Percentiles rank a stretch among this genome's conserved stretches.
Conservation (phyloP, 1,140 invertebrate species). For the Calycopis cecrops region DNA sequence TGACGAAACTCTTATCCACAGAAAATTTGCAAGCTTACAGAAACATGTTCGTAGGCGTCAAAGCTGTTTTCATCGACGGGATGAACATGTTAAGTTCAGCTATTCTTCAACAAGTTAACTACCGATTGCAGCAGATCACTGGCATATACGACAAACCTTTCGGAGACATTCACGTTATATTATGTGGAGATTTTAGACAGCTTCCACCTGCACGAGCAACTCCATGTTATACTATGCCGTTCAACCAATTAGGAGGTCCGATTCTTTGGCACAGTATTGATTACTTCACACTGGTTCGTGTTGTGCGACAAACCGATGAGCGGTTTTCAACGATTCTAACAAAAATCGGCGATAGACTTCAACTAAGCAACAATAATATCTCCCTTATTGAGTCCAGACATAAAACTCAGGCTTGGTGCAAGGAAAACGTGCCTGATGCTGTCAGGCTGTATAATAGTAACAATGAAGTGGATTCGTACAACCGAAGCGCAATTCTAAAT, state of each 20-base stretch:
- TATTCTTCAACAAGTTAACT: constrained; percentile 24
- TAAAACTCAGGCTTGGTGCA: constrained; percentile 23
- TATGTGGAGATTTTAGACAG: constrained; percentile 31
- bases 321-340: constrained; percentile 38
- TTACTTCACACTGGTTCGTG: constrained; percentile 38
- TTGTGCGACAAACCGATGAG: constrained; percentile 38
- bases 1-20: constrained; percentile 34
- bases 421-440: constrained; percentile 26
- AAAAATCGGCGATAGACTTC: constrained; percentile 29
- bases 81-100: constrained; percentile 30
- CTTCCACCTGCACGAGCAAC: constrained; percentile 34
- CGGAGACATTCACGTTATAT: constrained; percentile 30
- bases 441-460: constrained; percentile 30
- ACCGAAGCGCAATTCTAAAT: constrained; percentile 28
- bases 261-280: constrained; percentile 36
- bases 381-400: constrained; percentile 27
- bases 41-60: constrained; percentile 25
- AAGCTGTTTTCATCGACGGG: constrained; percentile 28
- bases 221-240: constrained; percentile 30
- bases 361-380: constrained; percentile 26
- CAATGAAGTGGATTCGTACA: constrained; percentile 29
- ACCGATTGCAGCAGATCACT: constrained; percentile 30
- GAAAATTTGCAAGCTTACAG: constrained; percentile 29
- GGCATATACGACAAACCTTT: constrained; percentile 30
- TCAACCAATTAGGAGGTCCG: constrained; percentile 29